Conservation (phyloP, 2,888 invertebrate species). For the Nineta flava region DNA sequence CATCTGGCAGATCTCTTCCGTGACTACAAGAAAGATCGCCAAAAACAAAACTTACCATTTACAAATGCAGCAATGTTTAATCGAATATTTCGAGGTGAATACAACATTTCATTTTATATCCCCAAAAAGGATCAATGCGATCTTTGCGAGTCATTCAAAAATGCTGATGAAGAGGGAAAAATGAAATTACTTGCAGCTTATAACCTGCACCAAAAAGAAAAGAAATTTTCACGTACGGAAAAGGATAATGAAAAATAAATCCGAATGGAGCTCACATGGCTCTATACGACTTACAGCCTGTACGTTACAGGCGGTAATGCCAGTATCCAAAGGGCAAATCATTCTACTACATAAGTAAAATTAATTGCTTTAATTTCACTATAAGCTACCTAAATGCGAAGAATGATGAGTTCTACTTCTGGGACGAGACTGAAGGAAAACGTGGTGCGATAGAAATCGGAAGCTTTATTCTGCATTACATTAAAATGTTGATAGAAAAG, state of each 20-base stretch:
- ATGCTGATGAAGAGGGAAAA: slow-evolving; percentile 11
- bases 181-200: slow-evolving; percentile 7
- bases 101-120: slow-evolving; percentile 10
- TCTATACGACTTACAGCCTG: background rate
- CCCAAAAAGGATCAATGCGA: slow-evolving; percentile 13
- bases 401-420: slow-evolving; percentile 15
- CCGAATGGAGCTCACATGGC: background rate
- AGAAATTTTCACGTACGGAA: background rate
- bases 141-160: slow-evolving; percentile 11
- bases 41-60: slow-evolving; percentile 8
- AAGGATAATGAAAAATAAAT: background rate
- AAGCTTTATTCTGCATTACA: slow-evolving; percentile 13
- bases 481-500: slow-evolving; percentile 8
- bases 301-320: background rate
- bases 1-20: slow-evolving; percentile 13
- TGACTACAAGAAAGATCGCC: slow-evolving; percentile 13
- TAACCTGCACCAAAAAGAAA: background rate
- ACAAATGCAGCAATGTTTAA: slow-evolving; percentile 8
- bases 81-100: slow-evolving; percentile 11
- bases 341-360: background rate
- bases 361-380: background rate
- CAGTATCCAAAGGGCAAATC: background rate
- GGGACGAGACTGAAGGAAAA: slow-evolving; percentile 16
- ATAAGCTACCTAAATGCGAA: background rate
- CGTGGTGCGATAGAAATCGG: slow-evolving; percentile 13